Evolutionary conservation across 1,140 invertebrate species (phyloP).

Genomic region (Mamestra configurata): DNA sequence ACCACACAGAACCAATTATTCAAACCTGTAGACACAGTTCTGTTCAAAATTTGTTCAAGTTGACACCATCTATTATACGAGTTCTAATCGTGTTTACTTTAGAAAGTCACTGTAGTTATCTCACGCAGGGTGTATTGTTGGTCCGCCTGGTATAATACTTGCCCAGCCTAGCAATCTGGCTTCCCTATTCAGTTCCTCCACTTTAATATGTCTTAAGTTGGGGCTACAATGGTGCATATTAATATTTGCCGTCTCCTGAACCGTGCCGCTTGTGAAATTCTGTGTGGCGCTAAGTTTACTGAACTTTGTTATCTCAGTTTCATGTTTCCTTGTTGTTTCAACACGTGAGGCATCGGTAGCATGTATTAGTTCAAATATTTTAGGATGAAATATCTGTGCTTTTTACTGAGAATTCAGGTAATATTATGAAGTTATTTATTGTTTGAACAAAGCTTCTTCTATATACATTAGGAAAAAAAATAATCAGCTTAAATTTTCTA

Average conservation of each 20-base stretch:
- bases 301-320: constrained; percentile 33
- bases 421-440: neutral
- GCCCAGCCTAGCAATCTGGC: constrained; percentile 12
- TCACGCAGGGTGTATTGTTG: constrained; percentile 30
- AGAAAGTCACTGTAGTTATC: constrained; percentile 30
- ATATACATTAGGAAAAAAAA: too few relatives aligned
- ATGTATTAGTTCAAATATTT: constrained; percentile 2
- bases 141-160: neutral
- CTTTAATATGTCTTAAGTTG: constrained; percentile 33
- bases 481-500: too few relatives aligned
- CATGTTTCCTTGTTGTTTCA: constrained; percentile 29
- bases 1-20: constrained; percentile 10
- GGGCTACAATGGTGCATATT: constrained; percentile 39
- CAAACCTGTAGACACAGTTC: constrained; percentile 1
- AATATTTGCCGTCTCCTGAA: constrained; percentile 39
- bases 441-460: neutral
- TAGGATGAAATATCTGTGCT: neutral
- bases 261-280: constrained; percentile 26
- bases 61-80: constrained; percentile 23
- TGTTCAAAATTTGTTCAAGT: constrained; percentile 30
- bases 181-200: constrained; percentile 23
- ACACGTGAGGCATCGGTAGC: constrained; percentile 7
- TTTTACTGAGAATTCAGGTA: neutral
- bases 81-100: constrained; percentile 43
- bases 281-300: constrained; percentile 42